Base-by-base conservation (phyloP, 2,797 vertebrate species). In the Semotilus atromaculatus region DNA sequence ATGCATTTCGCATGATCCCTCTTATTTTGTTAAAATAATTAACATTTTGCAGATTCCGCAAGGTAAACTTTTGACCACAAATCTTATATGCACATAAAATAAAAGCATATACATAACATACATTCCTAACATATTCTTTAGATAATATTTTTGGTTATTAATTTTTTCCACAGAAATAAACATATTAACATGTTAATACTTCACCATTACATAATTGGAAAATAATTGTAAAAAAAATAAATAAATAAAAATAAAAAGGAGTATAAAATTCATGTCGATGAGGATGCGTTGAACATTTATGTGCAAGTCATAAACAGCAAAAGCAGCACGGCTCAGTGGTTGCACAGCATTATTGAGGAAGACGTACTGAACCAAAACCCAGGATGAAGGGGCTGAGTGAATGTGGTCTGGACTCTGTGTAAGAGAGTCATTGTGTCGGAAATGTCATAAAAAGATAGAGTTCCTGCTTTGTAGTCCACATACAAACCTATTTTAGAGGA, bases 361-460 rank as follows among this genome's bases (percentile, higher is more conserved):
- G 67, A 68, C 67, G 9, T 68, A 40, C 67, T 68, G 36, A 68
- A 40, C 67, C 67, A 68, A 68, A 68, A 68, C 18, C 67, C 67
- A 14, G 67, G 67, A 68, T 7, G 10, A 10, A 68, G 67, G 11
- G 67, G 36, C 67, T 40, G 67, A 40, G 36, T 40, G 10, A 68
- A 68, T 68, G 21, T 68, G 21, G 67, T 68, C 36, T 68, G 67
- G 36, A 68, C 21, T 40, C 36, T 40, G 67, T 68, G 67, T 6
- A 68, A 40, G 36, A 68, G 67, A 36, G 36, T 68, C 21, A 68
- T 40, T 10, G 11, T 68, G 34, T 40, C 10, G 38, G 36, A 68
- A 40, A 68, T 68, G 5, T 68, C 36, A 40, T 68, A 68, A 40
- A 68, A 68, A 10, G 10, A 40, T 1, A 68, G 67, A 68, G 19